Conservation (phyloP, 2,888 invertebrate genomes). For the Helobdella robusta region DNA sequence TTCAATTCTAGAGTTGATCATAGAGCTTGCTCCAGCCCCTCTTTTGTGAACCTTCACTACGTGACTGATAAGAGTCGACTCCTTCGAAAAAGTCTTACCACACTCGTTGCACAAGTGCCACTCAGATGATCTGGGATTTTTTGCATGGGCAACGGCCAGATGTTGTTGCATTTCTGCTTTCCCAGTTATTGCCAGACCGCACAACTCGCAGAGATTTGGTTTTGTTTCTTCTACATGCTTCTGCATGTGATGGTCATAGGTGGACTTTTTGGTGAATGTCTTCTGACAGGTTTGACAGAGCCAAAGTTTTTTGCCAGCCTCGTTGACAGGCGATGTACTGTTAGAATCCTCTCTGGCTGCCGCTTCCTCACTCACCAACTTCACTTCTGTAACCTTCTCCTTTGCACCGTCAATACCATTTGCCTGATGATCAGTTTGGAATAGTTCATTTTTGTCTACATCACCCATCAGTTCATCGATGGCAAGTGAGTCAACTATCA, state of each 20-base stretch:
- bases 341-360: neutral
- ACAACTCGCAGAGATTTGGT: conserved; percentile 25
- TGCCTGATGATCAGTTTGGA: conserved; percentile 1
- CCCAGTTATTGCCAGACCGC: conserved; percentile 20
- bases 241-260: conserved; percentile 18
- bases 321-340: neutral
- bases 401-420: neutral
- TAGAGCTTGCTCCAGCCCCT: neutral
- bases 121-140: conserved; percentile 11
- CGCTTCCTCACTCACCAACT: neutral
- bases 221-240: conserved; percentile 23
- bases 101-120: conserved; percentile 20
- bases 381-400: conserved; percentile 7
- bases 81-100: conserved; percentile 26
- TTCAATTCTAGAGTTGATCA: conserved; percentile 2
- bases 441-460: neutral
- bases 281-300: conserved; percentile 22
- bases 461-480: neutral
- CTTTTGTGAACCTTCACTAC: conserved; percentile 16
- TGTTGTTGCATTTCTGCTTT: conserved; percentile 23
- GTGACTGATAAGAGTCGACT: conserved; percentile 21
- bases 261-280: conserved; percentile 21
- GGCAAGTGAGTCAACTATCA: neutral
- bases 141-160: conserved; percentile 15
- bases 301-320: conserved; percentile 18